Evolutionary conservation across 2,888 invertebrate species (phyloP).

Genomic region (Choristoneura rosaceana): DNA sequence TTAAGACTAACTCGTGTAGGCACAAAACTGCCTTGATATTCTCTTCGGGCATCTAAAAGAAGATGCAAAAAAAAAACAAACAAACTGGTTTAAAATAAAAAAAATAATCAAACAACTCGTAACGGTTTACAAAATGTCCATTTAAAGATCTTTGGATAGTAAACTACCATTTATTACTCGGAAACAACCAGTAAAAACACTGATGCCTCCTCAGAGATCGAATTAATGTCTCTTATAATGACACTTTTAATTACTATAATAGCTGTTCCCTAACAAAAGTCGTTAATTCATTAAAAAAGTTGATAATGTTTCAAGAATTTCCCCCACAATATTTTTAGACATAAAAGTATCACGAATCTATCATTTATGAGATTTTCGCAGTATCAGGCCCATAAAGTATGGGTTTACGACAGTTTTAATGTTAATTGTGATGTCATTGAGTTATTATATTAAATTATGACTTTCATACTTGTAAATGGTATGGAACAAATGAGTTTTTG

Average conservation of each 20-base stretch:
- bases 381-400: slow-evolving; percentile 17
- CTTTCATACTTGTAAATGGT: background rate
- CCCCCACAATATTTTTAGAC: slow-evolving; percentile 31
- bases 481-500: background rate
- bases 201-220: slow-evolving; percentile 80
- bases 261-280: slow-evolving; percentile 76
- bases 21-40: too few species aligned
- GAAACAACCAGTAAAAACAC: slow-evolving; percentile 74
- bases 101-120: slow-evolving; percentile 2
- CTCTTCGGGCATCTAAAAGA: background rate
- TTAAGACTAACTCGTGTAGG: too few species aligned
- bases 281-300: slow-evolving; percentile 81
- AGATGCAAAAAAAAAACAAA: too few species aligned
- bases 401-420: slow-evolving; percentile 5
- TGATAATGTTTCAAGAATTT: slow-evolving; percentile 58
- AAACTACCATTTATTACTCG: slow-evolving; percentile 70
- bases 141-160: slow-evolving; percentile 53
- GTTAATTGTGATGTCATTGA: background rate
- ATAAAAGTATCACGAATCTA: slow-evolving; percentile 31
- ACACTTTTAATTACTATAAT: slow-evolving; percentile 85
- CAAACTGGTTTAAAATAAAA: background rate
- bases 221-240: slow-evolving; percentile 83
- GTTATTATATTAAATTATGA: background rate
- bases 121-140: slow-evolving; percentile 8
- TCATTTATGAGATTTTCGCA: slow-evolving; percentile 25